A percentile compares a stretch with the other conserved stretches of the same genome.
Evolutionary conservation across 2,113 vertebrate genomes (phyloP).

Genomic region (Charina bottae): DNA sequence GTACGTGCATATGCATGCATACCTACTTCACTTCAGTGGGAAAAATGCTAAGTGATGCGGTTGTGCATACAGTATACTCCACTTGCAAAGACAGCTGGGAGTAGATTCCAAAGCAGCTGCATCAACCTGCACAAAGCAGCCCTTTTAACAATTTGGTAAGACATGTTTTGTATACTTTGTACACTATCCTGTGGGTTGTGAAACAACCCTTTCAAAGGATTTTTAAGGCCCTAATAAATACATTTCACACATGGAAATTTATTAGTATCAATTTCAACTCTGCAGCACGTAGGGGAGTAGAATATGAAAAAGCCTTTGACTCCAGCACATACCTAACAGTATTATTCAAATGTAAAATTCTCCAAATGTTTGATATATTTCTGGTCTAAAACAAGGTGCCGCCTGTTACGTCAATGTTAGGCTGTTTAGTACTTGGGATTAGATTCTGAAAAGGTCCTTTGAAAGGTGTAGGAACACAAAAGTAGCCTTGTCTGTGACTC

Average conservation of each 20-base stretch:
- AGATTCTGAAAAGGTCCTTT: neutral
- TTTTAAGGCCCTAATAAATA: too few species aligned
- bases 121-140: neutral
- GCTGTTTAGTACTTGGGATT: neutral
- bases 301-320: neutral
- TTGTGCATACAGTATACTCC: neutral
- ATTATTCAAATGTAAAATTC: neutral
- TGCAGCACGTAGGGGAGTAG: neutral
- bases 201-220: too few species aligned
- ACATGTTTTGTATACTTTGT: too few species aligned
- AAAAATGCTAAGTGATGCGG: neutral
- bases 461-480: neutral
- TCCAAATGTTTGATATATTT: neutral
- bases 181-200: too few species aligned
- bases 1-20: neutral
- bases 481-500: neutral
- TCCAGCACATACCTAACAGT: neutral
- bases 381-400: neutral
- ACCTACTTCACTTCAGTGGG: neutral
- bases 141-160: neutral
- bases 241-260: neutral
- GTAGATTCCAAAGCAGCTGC: neutral
- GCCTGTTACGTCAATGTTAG: neutral
- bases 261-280: neutral
- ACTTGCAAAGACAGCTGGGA: neutral